Conservation (phyloP, 2,797 vertebrate species). For the Sarcoramphus papa region DNA sequence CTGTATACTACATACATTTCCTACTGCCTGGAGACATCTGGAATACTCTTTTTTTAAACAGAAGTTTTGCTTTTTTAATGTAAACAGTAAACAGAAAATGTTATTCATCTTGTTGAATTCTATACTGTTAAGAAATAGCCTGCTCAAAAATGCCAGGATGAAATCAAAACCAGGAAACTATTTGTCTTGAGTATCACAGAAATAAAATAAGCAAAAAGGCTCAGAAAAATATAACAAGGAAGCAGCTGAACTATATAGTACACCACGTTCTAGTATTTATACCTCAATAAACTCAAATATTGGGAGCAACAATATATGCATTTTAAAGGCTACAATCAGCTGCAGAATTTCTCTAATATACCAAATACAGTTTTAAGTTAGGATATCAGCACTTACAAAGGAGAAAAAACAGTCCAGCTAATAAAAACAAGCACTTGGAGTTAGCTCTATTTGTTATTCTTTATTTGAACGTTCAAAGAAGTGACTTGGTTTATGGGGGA, state of each 20-base stretch:
- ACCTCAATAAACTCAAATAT: slow-evolving; percentile 1
- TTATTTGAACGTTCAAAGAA: background rate
- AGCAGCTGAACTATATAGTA: background rate
- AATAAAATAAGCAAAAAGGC: background rate
- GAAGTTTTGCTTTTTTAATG: background rate
- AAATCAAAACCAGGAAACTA: slow-evolving; percentile 20
- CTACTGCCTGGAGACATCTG: slow-evolving; percentile 27
- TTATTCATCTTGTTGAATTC: background rate
- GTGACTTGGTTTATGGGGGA: background rate
- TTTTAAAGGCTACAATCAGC: slow-evolving; percentile 8
- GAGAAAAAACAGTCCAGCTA: background rate
- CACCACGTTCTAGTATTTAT: background rate
- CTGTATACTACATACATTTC: background rate
- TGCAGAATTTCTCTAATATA: background rate
- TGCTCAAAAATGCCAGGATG: background rate
- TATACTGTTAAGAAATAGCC: background rate
- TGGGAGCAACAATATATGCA: background rate
- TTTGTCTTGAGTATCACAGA: background rate
- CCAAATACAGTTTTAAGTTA: background rate
- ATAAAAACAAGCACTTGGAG: background rate
- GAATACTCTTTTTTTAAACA: background rate
- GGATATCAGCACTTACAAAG: background rate
- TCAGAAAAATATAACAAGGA: background rate
- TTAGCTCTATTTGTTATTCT: background rate
- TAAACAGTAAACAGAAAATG: slow-evolving; percentile 21